A percentile compares a stretch with the other conserved stretches of the same genome.
These are phyloP conservation scores for Rhorus exstirpatorius DNA, from an alignment of 2,888 invertebrate genomes.

Conservation along the genomic window DNA sequence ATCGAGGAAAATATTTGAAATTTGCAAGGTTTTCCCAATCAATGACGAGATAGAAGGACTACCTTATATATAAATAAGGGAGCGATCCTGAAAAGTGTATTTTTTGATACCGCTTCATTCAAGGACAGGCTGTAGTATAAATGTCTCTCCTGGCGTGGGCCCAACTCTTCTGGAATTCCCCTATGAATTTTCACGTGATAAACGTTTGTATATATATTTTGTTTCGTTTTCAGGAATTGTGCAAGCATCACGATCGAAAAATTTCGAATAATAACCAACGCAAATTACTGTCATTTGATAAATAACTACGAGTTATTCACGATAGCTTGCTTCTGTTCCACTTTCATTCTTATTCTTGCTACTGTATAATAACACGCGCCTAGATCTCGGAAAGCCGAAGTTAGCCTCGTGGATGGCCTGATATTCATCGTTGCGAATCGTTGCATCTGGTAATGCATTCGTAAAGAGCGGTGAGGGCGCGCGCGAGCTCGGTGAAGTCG, in stretches of 20 bases:
- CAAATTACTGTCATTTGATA: slow-evolving; percentile 16
- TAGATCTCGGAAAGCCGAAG: neutral
- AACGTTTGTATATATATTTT: neutral
- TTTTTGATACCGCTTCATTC: no score
- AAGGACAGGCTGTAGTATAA: no score
- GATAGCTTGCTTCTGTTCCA: slow-evolving; percentile 31
- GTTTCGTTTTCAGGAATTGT: neutral
- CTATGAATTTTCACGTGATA: neutral
- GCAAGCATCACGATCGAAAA: neutral
- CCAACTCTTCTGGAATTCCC: neutral
- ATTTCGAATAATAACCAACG: neutral
- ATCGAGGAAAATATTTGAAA: slow-evolving; percentile 27
- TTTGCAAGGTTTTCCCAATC: no score
- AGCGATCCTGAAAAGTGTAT: no score
- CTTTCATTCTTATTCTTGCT: slow-evolving; percentile 13
- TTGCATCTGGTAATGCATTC: slow-evolving; percentile 23
- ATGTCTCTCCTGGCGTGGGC: no score
- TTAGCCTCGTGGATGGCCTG: neutral
- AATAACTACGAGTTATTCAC: slow-evolving; percentile 1
- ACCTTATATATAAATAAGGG: no score
- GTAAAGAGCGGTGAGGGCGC: neutral
- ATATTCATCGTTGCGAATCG: slow-evolving; percentile 24
- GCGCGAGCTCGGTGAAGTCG: slow-evolving; percentile 6
- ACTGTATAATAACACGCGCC: slow-evolving; percentile 10
- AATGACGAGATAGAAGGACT: no score